Evolutionary conservation across 2,113 vertebrate species (phyloP).

Genomic region (Poecilia latipinna): DNA sequence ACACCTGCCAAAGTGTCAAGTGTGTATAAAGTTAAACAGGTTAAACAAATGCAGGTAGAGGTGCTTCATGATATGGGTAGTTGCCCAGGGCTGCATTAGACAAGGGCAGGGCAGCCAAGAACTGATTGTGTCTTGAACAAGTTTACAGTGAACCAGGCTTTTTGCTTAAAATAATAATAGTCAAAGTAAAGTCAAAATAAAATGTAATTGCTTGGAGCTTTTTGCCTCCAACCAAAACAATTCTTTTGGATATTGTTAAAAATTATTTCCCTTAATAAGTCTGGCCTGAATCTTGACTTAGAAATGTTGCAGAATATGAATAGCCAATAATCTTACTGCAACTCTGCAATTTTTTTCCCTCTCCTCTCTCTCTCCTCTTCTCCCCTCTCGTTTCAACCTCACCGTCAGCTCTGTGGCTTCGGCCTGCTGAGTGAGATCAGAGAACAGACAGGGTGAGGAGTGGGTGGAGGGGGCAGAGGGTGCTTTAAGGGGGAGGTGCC

Average conservation of each 20-base stretch:
- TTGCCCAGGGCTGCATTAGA: no score
- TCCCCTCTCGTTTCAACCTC: constrained; percentile 15
- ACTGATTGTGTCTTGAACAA: not conserved
- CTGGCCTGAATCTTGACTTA: constrained; percentile 1
- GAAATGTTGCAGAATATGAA: constrained; percentile 11
- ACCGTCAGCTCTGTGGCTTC: constrained; percentile 45
- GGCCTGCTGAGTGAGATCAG: constrained; percentile 67
- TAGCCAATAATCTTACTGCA: constrained; percentile 6
- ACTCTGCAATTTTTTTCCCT: not conserved
- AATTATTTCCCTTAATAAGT: not conserved
- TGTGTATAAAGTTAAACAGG: not conserved
- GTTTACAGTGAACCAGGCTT: not conserved
- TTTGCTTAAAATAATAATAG: no score
- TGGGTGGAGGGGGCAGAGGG: not conserved
- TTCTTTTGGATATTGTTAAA: not conserved
- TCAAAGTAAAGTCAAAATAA: no score
- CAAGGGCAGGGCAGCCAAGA: no score
- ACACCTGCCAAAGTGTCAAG: not conserved
- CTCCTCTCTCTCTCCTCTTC: constrained; percentile 6
- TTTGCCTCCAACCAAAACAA: not conserved
- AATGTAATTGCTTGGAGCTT: not conserved
- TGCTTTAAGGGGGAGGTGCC: constrained; percentile 60
- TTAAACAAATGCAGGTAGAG: not conserved
- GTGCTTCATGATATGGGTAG: no score
- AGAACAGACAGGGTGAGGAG: constrained; percentile 27